These are phyloP conservation scores for Synergus japonicus DNA, from an alignment of 2,888 invertebrate genomes.

Conservation along the genomic window DNA sequence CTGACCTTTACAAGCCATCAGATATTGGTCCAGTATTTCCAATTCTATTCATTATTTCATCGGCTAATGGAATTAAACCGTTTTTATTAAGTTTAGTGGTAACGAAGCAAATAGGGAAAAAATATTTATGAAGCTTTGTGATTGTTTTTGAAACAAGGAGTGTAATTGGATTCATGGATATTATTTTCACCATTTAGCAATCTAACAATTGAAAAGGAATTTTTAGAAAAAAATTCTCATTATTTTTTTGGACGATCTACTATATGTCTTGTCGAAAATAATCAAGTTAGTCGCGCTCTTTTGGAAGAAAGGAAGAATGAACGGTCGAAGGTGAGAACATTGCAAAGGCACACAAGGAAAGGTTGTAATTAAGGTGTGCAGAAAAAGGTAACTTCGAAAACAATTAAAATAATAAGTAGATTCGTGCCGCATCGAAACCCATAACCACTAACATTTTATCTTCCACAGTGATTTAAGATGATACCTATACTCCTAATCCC, in stretches of 20 bases:
- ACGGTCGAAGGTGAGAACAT: constrained; percentile 50
- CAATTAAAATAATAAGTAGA: constrained; percentile 71
- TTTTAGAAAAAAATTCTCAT: no score
- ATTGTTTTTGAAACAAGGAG: neutral
- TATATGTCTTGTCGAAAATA: neutral
- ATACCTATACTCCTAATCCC: constrained; percentile 49
- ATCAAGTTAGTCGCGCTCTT: constrained; percentile 6
- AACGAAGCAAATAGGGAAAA: neutral
- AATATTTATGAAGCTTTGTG: neutral
- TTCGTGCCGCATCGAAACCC: constrained; percentile 54
- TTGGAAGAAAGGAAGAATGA: constrained; percentile 39
- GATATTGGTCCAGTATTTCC: neutral
- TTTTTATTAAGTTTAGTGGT: neutral
- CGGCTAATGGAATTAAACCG: neutral
- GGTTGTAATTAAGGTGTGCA: constrained; percentile 66
- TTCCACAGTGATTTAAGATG: constrained; percentile 61
- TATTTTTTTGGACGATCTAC: neutral
- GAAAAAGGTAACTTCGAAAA: constrained; percentile 61
- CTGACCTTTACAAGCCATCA: neutral
- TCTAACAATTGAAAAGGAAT: no score
- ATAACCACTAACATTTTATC: constrained; percentile 56
- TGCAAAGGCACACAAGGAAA: constrained; percentile 52
- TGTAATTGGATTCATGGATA: neutral
- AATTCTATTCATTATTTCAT: neutral
- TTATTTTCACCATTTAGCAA: neutral